Base-by-base conservation (phyloP, 2,888 invertebrate species). In the Mylabris sibirica region DNA sequence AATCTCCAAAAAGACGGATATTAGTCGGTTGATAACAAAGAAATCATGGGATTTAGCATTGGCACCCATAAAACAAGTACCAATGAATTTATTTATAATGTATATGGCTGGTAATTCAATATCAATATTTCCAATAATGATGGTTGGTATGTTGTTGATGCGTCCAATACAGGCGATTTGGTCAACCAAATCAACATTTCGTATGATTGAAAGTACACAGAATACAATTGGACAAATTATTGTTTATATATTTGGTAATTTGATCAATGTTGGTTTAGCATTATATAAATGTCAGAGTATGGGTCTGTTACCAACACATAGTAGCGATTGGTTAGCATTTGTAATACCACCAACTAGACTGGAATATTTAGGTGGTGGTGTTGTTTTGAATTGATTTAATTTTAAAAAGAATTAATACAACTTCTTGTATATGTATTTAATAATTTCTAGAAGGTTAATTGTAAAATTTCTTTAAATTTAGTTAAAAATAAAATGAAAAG, bases 21-120 rank as follows among this genome's bases (percentile, higher is more conserved):
- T 93, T 0, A 93, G 93, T 84, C 91, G 93, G 78, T 87, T 97
- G 65, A 92, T 97, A 74, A 94, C 95, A 9, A 98, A 97, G 83
- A 96, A 97, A 83, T 93, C 98, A 63, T 99, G 98, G 98, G 98
- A 99, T 82, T 89, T 98, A 64, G 98, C 98, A 0, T 85, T 98
- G 20, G 97, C 95, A 0, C 98, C 99, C 2, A 84, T 99, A 38
- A 98, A 98, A 84, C 98, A 96, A 87, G 95, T 95, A 75, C 98
- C 98, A 0, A 99, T 99, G 99, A 99, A 99, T 85, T 87, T 99
- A 72, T 97, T 99, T 84, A 97, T 99, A 70, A 98, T 99, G 97
- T 99, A 99, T 86, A 99, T 99, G 99, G 97, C 99, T 65, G 99
- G 99, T 20, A 98, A 97, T 84, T 97, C 98, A 0, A 98, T 99